Evolutionary conservation across 2,888 invertebrate genomes (phyloP).

Genomic region (Melieria picta): DNA sequence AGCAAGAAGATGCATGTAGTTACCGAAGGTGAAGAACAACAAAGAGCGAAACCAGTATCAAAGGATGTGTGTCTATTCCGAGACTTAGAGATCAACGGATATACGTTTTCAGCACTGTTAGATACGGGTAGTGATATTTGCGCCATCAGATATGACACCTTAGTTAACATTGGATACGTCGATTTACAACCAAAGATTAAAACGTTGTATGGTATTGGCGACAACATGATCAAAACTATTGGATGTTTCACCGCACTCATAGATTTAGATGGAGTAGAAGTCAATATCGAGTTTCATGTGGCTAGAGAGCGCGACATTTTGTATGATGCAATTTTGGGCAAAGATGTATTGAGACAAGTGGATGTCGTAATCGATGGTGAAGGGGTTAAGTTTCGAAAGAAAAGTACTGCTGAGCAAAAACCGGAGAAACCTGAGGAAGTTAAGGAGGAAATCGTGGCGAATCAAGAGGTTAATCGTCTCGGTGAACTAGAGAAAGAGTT

Average conservation of each 20-base stretch:
- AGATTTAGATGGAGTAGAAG: constrained; percentile 24
- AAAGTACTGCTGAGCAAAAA: neutral
- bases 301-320: constrained; percentile 29
- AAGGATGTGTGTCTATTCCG: constrained; percentile 14
- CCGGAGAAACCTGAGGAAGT: neutral
- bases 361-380: constrained; percentile 31
- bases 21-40: constrained; percentile 13
- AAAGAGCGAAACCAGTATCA: neutral
- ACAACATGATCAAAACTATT: constrained; percentile 29
- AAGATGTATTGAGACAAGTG: constrained; percentile 32
- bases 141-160: constrained; percentile 18
- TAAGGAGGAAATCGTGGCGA: neutral
- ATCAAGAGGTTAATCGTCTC: neutral
- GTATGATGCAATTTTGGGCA: constrained; percentile 39
- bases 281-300: constrained; percentile 35
- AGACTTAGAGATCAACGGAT: constrained; percentile 17
- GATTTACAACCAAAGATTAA: constrained; percentile 17
- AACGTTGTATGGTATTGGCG: constrained; percentile 30
- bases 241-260: constrained; percentile 30
- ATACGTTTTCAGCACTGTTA: constrained; percentile 15
- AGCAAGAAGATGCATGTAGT: constrained; percentile 16
- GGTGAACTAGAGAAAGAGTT: constrained; percentile 7
- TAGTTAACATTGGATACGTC: constrained; percentile 20
- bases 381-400: constrained; percentile 23
- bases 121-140: constrained; percentile 8